Evolutionary conservation across 2,888 invertebrate species (phyloP), one percentile per base, ranked within the genome.

Genomic region (Rhimphoctona megacephalus): DNA sequence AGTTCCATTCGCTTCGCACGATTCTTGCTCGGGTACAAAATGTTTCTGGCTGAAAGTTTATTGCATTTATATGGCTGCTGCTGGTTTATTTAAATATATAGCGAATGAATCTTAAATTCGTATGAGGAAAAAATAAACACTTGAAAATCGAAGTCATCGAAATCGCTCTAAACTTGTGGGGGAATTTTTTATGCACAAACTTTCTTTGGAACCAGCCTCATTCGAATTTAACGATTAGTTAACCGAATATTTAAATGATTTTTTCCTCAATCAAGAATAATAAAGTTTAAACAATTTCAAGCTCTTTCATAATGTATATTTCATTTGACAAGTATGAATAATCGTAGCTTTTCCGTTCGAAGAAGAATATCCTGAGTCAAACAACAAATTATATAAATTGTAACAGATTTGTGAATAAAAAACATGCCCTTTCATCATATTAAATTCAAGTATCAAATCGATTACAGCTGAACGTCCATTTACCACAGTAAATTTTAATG

Each of bases 11-110:
- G 66, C 49, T 52, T 17, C 30, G 52, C 52, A 22, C 39, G 22
- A 64, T 67, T 77, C 74, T 67, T 30, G 64, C 85, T 85, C 61
- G 81, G 85, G 77, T 73, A 85, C 81, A 79, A 85, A 61, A 87
- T 57, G 33, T 49, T 67, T 80, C 67, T 74, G 74, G 30, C 54
- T 70, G 36, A 74, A 69, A 69, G 69, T 80, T 70, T 69, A 80
- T 76, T 70, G 73, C 81, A 66, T 72, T 73, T 81, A 54, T 78
- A 78, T 52, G 43, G 52, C 25, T 54, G n/a, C 39, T 39, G 67
- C 39, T 39, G 67, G 19, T 39, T 67, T n/a, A 54, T 78, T 54
- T 49, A 25, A 77, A 64, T 49, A 17, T 46, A 70, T 70, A 43
- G 57, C 46, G 43, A 54, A 39, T 39, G 25, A 79, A 33, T n/a